Evolutionary conservation across 1,140 invertebrate genomes (phyloP), one percentile per base, ranked within the genome.

Genomic region (Orchestia grillus): DNA sequence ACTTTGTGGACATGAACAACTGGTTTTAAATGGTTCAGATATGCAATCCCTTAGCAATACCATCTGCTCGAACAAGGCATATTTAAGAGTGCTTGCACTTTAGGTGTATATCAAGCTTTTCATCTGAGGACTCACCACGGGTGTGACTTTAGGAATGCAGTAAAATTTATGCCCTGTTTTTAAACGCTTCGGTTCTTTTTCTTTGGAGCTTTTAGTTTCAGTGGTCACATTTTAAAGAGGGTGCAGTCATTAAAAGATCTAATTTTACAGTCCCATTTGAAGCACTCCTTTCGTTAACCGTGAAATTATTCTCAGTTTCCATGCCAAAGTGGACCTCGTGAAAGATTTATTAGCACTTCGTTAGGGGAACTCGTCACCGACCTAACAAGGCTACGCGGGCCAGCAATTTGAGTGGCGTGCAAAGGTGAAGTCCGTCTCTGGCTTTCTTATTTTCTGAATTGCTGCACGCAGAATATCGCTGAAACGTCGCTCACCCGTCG

Each of bases 201-300:
- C 62, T 36, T 3, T 1, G 36, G 28, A 77, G 62, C 62, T 77
- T 77, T 77, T 77, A 77, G 62, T 77, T 77, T 77, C 62, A 77
- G 62, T 36, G 62, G 62, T 77, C 62, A 77, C 1, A 36, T 90
- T 53, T 90, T 42, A 90, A 90, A 8, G 41, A 28, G 15, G 15
- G 41, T 90, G 88, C 16, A 44, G 88, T 44, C 88, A 90, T 90
- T 90, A 94, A 44, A 94, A 44, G 3, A 44, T 44, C 92, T 94
- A 94, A 94, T 94, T 94, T 94, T 94, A 94, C 92, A 47, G 92
- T 45, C 92, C 92, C 43, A 45, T 94, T 94, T 45, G 44, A 44
- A 94, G 44, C 44, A 6, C 44, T 94, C 44, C 11, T 94, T 94
- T 45, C 92, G 44, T 40, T n/a, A 45, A 45, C 43, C 92, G 43